phyloP scores from a whole-genome alignment of 2,113 vertebrate genomes.

The Sakesphorus luctuosus region DNA sequence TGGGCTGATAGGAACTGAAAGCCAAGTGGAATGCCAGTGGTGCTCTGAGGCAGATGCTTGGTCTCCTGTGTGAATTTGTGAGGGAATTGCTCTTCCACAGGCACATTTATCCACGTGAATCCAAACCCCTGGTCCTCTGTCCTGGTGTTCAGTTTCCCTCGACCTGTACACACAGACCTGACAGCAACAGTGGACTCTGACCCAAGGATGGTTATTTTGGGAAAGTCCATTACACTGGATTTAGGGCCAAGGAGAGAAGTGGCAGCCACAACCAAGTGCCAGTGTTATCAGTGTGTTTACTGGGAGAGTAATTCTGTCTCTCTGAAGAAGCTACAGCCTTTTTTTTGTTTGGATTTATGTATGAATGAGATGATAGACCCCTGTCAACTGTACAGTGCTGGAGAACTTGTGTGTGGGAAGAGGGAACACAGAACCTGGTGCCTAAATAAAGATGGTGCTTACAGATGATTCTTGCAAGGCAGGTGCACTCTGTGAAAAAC shows the following conservation, averaged over 20 bases:
- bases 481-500: not conserved
- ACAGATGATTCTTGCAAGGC: not conserved
- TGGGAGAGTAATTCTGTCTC: not conserved
- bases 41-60: not conserved
- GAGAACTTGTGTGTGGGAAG: not conserved
- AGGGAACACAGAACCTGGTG: fast-evolving
- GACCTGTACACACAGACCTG: not conserved
- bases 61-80: not conserved
- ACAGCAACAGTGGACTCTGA: not conserved
- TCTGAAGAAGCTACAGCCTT: not conserved
- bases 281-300: not conserved
- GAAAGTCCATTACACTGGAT: not conserved
- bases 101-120: not conserved
- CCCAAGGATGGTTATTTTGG: not conserved
- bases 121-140: not conserved
- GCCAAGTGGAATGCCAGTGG: not conserved
- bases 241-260: not conserved
- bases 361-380: not conserved
- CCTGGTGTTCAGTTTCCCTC: not conserved
- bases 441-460: not conserved
- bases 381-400: not conserved
- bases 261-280: no score
- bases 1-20: not conserved
- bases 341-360: not conserved
- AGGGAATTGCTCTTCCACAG: not conserved